phyloP scores from a whole-genome alignment of 2,797 vertebrate genomes.

The Acipenser transmontanus region DNA sequence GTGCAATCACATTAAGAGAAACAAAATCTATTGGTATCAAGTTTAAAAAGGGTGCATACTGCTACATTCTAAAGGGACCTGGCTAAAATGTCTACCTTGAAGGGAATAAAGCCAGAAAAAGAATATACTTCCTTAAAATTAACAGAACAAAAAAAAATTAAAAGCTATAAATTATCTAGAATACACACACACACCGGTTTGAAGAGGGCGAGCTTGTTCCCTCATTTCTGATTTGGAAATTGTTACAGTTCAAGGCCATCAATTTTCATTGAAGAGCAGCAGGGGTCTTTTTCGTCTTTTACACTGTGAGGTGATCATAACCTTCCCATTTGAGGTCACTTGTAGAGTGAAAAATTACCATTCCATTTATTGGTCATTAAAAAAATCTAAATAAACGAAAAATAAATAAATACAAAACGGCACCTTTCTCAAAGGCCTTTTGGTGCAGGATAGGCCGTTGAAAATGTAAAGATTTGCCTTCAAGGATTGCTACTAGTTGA shows the following conservation, averaged over 20 bases:
- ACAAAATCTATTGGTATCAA: constrained; percentile 81
- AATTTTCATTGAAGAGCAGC: constrained; percentile 74
- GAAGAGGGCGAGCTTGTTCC: constrained; percentile 11
- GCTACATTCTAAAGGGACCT: constrained; percentile 84
- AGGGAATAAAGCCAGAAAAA: constrained; percentile 55
- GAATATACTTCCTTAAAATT: constrained; percentile 51
- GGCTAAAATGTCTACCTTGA: constrained; percentile 59
- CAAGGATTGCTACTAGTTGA: constrained; percentile 23
- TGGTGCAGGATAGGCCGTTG: constrained; percentile 35
- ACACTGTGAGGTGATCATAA: constrained; percentile 19
- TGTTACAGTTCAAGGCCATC: constrained; percentile 78
- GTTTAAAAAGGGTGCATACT: constrained; percentile 64
- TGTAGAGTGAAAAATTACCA: constrained; percentile 52
- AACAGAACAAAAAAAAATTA: constrained; percentile 47
- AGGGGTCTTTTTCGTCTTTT: constrained; percentile 69
- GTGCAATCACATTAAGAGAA: constrained; percentile 84
- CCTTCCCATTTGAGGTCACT: constrained; percentile 44
- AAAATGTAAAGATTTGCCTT: constrained; percentile 30
- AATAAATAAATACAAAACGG: constrained; percentile 29
- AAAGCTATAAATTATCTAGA: constrained; percentile 77
- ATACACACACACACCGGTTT: constrained; percentile 23
- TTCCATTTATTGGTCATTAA: constrained; percentile 49
- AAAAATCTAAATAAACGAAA: constrained; percentile 20
- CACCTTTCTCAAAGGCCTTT: constrained; percentile 38
- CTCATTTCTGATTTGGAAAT: constrained; percentile 61